phyloP scores from a whole-genome alignment of 92 coral and sea anemone genomes.

The Parazoanthus swiftii region DNA sequence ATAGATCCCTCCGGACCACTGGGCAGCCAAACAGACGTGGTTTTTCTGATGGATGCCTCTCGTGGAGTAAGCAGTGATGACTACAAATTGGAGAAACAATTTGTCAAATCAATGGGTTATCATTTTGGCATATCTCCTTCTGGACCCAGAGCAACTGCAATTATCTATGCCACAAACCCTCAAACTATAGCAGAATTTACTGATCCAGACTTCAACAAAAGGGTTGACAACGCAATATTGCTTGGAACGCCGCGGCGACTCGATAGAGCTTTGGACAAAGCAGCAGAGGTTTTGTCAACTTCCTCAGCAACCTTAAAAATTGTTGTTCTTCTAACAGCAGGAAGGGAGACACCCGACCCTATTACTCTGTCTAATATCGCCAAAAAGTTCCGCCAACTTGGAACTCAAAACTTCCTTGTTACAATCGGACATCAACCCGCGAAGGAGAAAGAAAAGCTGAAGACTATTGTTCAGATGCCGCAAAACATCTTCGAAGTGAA shows the following conservation, averaged over 20 bases:
- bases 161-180: conserved; percentile 38
- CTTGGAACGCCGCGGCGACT: conserved; percentile 38
- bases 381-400: conserved; percentile 29
- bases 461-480: conserved; percentile 19
- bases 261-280: conserved; percentile 39
- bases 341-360: conserved; percentile 34
- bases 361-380: conserved; percentile 32
- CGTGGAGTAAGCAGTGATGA: conserved; percentile 33
- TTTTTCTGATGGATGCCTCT: conserved; percentile 34
- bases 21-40: conserved; percentile 33
- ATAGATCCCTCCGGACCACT: conserved; percentile 38
- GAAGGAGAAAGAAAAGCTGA: conserved; percentile 35
- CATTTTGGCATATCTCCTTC: conserved; percentile 30
- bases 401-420: conserved; percentile 40
- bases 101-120: conserved; percentile 41
- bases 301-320: conserved; percentile 34
- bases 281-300: conserved; percentile 26
- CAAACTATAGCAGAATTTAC: conserved; percentile 27
- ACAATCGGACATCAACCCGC: conserved; percentile 31
- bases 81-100: conserved; percentile 40
- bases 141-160: conserved; percentile 30
- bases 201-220: conserved; percentile 27
- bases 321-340: conserved; percentile 33
- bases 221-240: conserved; percentile 20
- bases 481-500: conserved; percentile 40